phyloP scores from a whole-genome alignment of 2,797 vertebrate genomes.

The Cynodonichthys magdalenae region DNA sequence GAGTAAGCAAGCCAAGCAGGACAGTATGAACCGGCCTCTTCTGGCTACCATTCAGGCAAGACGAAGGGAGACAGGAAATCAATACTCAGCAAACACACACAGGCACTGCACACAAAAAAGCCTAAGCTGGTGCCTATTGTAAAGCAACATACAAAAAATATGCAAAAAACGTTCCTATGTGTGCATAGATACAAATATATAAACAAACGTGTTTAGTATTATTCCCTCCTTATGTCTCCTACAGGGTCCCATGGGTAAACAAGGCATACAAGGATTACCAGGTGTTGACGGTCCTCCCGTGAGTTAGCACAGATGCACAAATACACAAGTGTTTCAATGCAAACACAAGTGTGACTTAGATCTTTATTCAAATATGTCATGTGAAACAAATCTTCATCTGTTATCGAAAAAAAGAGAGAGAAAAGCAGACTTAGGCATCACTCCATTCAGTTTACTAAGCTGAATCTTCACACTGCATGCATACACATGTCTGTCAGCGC shows the following conservation, averaged over 20 bases:
- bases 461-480: not conserved
- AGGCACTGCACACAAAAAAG: constrained; percentile 41
- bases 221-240: constrained; percentile 33
- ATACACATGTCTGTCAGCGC: not conserved
- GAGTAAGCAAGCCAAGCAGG: constrained; percentile 34
- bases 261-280: constrained; percentile 85
- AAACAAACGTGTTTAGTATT: constrained; percentile 23
- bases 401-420: not conserved
- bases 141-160: constrained; percentile 38
- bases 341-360: constrained; percentile 7
- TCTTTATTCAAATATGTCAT: not conserved
- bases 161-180: not conserved
- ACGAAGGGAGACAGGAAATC: constrained; percentile 68
- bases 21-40: constrained; percentile 35
- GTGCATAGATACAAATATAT: not conserved
- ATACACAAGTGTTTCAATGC: not conserved
- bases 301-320: constrained; percentile 67
- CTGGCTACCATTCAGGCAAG: constrained; percentile 51
- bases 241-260: constrained; percentile 89
- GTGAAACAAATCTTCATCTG: not conserved
- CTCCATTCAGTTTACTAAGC: not conserved
- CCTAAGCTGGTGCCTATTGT: constrained; percentile 19
- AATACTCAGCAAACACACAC: constrained; percentile 65
- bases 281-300: constrained; percentile 90
- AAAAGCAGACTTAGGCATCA: not conserved